phyloP scores from a whole-genome alignment of 2,797 vertebrate species.

The Lepidocolaptes lacrymiger region DNA sequence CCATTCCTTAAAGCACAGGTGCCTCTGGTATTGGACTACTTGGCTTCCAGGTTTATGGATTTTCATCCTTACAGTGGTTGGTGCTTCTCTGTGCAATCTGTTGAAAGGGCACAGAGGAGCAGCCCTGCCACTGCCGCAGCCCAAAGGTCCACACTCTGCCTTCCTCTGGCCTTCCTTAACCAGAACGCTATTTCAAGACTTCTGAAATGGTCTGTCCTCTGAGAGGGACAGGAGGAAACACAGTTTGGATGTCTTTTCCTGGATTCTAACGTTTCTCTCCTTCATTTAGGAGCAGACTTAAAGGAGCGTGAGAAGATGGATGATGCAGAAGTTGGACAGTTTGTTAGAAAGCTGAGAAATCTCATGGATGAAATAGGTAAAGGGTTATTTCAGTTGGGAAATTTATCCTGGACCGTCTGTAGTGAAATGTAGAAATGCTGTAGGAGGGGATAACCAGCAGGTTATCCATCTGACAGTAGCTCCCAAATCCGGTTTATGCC shows the following conservation, averaged over 20 bases:
- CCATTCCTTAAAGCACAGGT: not conserved
- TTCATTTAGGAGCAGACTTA: conserved; percentile 86
- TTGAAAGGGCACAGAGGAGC: not conserved
- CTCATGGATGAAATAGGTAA: conserved; percentile 94
- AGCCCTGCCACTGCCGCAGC: not conserved
- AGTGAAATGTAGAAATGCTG: not conserved
- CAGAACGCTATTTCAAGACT: not conserved
- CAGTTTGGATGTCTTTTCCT: not conserved
- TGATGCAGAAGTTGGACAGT: conserved; percentile 83
- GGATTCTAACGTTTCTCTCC: not conserved
- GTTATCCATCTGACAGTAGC: not conserved
- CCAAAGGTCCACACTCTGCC: not conserved
- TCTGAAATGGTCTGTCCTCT: not conserved
- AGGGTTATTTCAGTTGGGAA: not conserved
- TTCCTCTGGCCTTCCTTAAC: not conserved
- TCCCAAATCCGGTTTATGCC: not conserved
- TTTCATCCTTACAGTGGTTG: not conserved
- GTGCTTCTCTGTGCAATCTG: not conserved
- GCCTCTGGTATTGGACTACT: not conserved
- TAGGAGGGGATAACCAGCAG: not conserved
- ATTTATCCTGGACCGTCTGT: not conserved
- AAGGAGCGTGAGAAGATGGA: conserved; percentile 91
- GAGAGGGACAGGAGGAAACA: not conserved
- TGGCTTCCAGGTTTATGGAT: not conserved
- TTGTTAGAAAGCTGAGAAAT: conserved; percentile 87